phyloP scores from a whole-genome alignment of 2,888 invertebrate species.

The Harmothoe impar region DNA sequence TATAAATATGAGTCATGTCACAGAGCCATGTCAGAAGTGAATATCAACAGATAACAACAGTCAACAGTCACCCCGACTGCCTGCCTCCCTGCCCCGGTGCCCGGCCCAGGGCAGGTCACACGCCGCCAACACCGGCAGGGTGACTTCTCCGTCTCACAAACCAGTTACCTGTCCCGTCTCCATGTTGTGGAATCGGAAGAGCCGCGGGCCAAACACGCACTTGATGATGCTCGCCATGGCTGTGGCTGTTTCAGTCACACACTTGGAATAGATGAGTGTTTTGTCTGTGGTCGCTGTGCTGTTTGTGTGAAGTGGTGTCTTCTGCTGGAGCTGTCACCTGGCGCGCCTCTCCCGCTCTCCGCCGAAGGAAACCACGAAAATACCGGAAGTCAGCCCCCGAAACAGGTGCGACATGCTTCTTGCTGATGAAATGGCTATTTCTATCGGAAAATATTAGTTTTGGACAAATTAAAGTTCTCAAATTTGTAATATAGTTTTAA shows the following conservation, averaged over 20 bases:
- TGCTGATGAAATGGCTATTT: no score
- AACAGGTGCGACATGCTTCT: no score
- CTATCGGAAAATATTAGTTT: no score
- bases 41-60: neutral
- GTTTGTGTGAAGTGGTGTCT: neutral
- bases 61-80: neutral
- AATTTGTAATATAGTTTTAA: no score
- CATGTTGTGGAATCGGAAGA: conserved; percentile 47
- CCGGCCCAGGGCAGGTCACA: neutral
- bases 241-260: neutral
- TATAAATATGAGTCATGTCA: no score
- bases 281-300: neutral
- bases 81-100: neutral
- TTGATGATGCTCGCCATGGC: conserved; percentile 50
- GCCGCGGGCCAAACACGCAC: conserved; percentile 53
- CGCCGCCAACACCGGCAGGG: no score
- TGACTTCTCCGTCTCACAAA: neutral
- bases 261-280: neutral
- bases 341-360: neutral
- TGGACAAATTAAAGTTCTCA: no score
- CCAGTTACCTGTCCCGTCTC: conserved; percentile 49
- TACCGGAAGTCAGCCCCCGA: no score
- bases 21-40: no score
- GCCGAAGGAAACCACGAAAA: no score
- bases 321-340: conserved; percentile 29